phyloP scores from a whole-genome alignment of 1,140 invertebrate species.

The Trichogramma pretiosum region DNA sequence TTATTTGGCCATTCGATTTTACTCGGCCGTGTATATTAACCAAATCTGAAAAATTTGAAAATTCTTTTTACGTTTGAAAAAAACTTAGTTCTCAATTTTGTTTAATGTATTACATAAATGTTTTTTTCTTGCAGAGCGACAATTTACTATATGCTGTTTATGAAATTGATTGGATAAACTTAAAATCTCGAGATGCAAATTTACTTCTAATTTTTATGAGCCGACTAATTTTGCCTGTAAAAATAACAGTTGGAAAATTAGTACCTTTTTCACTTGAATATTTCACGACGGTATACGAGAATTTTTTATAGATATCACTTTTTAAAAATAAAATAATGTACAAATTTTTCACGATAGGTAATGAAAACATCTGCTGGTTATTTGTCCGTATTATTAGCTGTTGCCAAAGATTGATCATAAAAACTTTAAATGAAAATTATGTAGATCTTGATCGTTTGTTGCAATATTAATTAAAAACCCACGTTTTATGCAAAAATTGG shows the following conservation, averaged over 20 bases:
- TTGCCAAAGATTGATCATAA: too few relatives aligned
- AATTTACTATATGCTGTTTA: neutral
- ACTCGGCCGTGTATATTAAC: too few relatives aligned
- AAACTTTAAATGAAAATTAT: too few relatives aligned
- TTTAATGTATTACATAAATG: neutral
- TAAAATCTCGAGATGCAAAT: conserved; percentile 13
- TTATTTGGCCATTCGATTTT: too few relatives aligned
- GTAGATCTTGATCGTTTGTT: too few relatives aligned
- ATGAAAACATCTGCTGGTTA: conserved; percentile 1
- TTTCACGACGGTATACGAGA: conserved; percentile 16
- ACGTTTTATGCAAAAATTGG: too few relatives aligned
- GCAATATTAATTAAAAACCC: too few relatives aligned
- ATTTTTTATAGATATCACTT: neutral
- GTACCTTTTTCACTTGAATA: conserved; percentile 19
- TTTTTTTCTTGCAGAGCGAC: neutral
- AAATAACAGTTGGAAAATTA: conserved; percentile 30
- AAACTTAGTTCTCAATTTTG: too few relatives aligned
- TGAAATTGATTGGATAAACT: conserved; percentile 24
- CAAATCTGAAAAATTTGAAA: too few relatives aligned
- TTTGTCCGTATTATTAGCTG: neutral
- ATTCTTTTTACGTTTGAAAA: neutral
- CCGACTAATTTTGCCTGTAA: conserved; percentile 22
- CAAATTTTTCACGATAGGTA: neutral
- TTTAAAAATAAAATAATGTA: neutral
- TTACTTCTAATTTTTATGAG: conserved; percentile 25